Evolutionary conservation across 1,140 invertebrate genomes (phyloP), one percentile per base, ranked within the genome.

Genomic region (Cydia splendana): DNA sequence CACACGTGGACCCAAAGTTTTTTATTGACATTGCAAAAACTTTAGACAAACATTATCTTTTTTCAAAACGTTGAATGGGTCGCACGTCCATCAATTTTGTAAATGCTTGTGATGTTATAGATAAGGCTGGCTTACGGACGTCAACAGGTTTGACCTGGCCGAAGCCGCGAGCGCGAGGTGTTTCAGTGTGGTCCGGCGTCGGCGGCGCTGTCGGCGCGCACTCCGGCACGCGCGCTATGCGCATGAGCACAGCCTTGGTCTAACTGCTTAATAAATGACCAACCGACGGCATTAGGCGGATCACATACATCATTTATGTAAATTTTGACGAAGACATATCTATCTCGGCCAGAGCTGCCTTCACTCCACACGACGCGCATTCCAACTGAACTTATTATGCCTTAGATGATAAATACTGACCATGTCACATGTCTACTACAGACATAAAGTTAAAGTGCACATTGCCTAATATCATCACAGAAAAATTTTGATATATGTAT

Each of bases 311-410:
- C 91, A 93, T 93, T 93, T 93, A 93, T 93, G 91, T 93, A 92
- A 93, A 93, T 93, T 92, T 81, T 92, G 91, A 93, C 91, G 91
- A 93, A 93, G 91, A 93, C 87, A 91, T 92, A 93, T 93, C 89
- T 89, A 88, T 85, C 84, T 83, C 84, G 86, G 82, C 81, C 77
- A 78, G 77, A 83, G 83, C 80, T 85, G 87, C 85, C 85, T 88
- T 86, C 86, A 85, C 87, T 88, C 84, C 81, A 87, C 88, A 87
- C 87, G 88, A 88, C 86, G 78, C 75, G 81, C 88, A 92, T 92
- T 91, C 90, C 91, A 81, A 79, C 77, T 81, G 75, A 78, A 80
- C 77, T 75, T 84, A 80, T 79, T 82, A 81, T 79, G 78, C 75
- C 79, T 82, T 75, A 83, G 82, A 87, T 83, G 79, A 79, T 82